These are phyloP conservation scores for Phortica okadai DNA, from an alignment of 2,888 invertebrate genomes.

Conservation along the genomic window DNA sequence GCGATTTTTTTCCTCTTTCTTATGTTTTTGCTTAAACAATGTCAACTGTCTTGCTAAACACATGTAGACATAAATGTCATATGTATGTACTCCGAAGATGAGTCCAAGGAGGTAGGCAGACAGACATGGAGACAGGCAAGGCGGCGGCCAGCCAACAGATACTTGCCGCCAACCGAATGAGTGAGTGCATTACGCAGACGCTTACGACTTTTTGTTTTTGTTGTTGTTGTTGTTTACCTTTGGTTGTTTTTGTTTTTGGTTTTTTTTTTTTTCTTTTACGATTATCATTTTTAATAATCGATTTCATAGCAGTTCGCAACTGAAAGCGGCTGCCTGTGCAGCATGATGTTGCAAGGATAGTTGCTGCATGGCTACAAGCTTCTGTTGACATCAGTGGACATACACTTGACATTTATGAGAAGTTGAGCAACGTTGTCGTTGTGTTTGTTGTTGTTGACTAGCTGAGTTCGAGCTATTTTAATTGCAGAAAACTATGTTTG, in stretches of 20 bases:
- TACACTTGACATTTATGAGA: slow-evolving; percentile 63
- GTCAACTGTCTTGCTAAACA: slow-evolving; percentile 75
- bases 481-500: slow-evolving; percentile 53
- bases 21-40: slow-evolving; percentile 55
- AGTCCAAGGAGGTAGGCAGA: slow-evolving; percentile 14
- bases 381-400: slow-evolving; percentile 34
- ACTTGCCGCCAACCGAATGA: background rate
- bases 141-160: background rate
- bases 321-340: background rate
- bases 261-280: slow-evolving; percentile 66
- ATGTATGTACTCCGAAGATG: slow-evolving; percentile 50
- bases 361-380: background rate
- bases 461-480: slow-evolving; percentile 53
- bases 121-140: slow-evolving; percentile 31
- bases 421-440: slow-evolving; percentile 36
- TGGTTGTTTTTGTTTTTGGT: slow-evolving; percentile 45
- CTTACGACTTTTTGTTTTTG: background rate
- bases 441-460: slow-evolving; percentile 24
- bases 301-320: slow-evolving; percentile 56
- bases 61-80: slow-evolving; percentile 76
- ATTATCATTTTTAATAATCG: slow-evolving; percentile 77
- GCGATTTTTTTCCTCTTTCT: slow-evolving; percentile 43
- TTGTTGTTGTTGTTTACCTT: slow-evolving; percentile 52
- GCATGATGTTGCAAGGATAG: background rate
- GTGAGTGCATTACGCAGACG: slow-evolving; percentile 29